Evolutionary conservation across 2,113 vertebrate species (phyloP).

Genomic region (Clarias batrachus): DNA sequence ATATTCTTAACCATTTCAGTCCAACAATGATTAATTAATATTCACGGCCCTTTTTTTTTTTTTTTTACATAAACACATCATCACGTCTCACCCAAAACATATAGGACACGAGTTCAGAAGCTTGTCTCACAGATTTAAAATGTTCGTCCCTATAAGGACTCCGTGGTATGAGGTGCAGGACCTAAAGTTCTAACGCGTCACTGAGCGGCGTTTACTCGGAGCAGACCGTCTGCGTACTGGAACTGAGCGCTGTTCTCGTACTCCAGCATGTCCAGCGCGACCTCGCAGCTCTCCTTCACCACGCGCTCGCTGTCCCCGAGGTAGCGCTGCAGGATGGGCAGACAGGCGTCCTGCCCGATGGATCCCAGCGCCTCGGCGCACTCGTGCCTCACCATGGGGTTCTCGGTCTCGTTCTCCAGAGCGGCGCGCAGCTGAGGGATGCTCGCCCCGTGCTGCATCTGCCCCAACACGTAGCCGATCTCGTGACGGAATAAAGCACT

Average conservation of each 20-base stretch:
- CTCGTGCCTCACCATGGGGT: conserved; percentile 93
- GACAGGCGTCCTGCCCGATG: conserved; percentile 84
- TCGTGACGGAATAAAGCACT: conserved; percentile 92
- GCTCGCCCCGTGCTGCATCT: conserved; percentile 84
- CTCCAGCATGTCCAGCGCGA: conserved; percentile 90
- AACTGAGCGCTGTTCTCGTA: conserved; percentile 79
- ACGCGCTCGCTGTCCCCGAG: conserved; percentile 77
- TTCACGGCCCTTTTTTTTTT: neutral
- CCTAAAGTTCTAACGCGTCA: neutral
- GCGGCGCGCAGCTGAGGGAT: conserved; percentile 75
- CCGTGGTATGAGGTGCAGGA: too few relatives aligned
- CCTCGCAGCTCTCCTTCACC: conserved; percentile 93
- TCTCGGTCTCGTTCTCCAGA: conserved; percentile 72
- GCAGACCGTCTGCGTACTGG: conserved; percentile 86
- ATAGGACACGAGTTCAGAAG: neutral
- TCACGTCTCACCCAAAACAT: neutral
- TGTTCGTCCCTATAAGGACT: neutral
- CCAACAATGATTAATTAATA: neutral
- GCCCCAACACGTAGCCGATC: conserved; percentile 90
- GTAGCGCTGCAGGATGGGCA: conserved; percentile 74
- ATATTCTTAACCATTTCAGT: neutral
- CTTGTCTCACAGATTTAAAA: neutral
- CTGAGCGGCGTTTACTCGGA: conserved; percentile 60
- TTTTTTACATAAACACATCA: neutral
- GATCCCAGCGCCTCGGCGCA: conserved; percentile 91